These are phyloP conservation scores for Palloptera scutellata DNA, from an alignment of 2,888 invertebrate species.

Conservation along the genomic window DNA sequence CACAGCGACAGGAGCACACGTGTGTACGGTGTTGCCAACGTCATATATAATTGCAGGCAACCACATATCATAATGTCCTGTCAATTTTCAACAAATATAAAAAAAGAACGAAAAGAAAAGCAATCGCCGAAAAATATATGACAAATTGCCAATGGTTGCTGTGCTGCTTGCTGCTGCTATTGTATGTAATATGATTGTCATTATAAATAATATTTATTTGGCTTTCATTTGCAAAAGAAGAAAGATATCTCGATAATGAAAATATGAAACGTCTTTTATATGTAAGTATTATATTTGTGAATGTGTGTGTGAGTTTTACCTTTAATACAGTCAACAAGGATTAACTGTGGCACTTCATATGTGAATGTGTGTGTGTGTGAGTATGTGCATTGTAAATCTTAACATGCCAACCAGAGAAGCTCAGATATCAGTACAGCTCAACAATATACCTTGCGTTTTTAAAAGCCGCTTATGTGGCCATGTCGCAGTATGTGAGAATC, in stretches of 20 bases:
- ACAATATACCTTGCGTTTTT: not conserved
- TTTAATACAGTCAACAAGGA: constrained; percentile 2
- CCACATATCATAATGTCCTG: constrained; percentile 1
- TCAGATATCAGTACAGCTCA: not conserved
- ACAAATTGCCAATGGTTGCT: too few relatives aligned
- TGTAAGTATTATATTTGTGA: not conserved
- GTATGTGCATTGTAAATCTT: constrained; percentile 1
- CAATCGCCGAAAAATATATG: not conserved
- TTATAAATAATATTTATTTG: constrained; percentile 5
- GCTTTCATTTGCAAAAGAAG: not conserved
- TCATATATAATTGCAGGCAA: not conserved
- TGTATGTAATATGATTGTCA: not conserved
- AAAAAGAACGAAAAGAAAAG: not conserved
- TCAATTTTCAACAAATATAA: not conserved
- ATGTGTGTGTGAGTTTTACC: constrained; percentile 3
- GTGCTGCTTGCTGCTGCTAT: too few relatives aligned
- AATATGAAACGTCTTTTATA: not conserved
- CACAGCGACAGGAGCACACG: too few relatives aligned
- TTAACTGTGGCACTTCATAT: not conserved
- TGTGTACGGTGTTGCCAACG: not conserved
- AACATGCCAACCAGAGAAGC: not conserved
- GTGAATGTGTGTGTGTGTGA: not conserved
- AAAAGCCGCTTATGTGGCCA: not conserved
- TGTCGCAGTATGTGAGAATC: not conserved
- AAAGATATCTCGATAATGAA: not conserved